Evolutionary conservation across 2,797 vertebrate species (phyloP).

Genomic region (Halcyon leucocephala): DNA sequence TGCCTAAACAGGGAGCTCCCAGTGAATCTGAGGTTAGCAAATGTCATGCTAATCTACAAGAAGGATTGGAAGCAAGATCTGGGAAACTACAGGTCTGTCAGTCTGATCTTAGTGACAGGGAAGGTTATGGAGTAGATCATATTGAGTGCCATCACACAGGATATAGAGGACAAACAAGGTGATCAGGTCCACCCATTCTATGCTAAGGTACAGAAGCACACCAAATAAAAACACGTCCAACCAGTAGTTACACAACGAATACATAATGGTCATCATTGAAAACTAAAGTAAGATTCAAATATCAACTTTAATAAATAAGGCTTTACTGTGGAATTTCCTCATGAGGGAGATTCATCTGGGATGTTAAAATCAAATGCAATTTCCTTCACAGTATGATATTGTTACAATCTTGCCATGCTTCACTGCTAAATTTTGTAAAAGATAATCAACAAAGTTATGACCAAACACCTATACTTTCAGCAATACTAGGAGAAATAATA

Average conservation of each 20-base stretch:
- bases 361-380: neutral
- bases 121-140: neutral
- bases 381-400: neutral
- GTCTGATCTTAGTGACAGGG: neutral
- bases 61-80: neutral
- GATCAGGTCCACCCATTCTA: neutral
- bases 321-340: neutral
- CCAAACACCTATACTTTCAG: neutral
- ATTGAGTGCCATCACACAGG: rapidly evolving
- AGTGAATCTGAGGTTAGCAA: neutral
- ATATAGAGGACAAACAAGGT: too few species aligned
- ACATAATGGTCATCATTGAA: neutral
- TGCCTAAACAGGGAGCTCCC: neutral
- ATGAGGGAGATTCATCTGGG: neutral
- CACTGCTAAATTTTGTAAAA: neutral
- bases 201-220: rapidly evolving
- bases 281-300: neutral
- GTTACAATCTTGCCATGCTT: neutral
- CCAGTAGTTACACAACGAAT: neutral
- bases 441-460: neutral
- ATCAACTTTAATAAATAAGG: neutral
- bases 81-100: neutral
- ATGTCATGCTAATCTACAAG: neutral
- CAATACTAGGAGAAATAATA: neutral
- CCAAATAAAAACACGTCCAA: neutral